These are phyloP conservation scores for Microctonus brassicae DNA, from an alignment of 2,888 invertebrate species.

Conservation along the genomic window DNA sequence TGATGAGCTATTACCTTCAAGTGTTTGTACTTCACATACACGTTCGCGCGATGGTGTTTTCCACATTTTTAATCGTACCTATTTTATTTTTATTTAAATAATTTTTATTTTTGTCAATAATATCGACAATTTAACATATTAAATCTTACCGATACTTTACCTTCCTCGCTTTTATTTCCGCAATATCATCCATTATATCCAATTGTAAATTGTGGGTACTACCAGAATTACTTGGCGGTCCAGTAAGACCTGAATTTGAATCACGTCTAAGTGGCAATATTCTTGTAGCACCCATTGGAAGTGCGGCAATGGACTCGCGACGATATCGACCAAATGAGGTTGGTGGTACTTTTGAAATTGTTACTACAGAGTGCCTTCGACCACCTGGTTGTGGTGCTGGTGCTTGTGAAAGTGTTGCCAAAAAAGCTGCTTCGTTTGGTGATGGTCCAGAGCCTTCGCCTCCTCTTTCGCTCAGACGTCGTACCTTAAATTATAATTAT, in stretches of 20 bases:
- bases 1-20: constrained; percentile 76
- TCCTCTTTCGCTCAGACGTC: constrained; percentile 84
- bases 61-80: constrained; percentile 87
- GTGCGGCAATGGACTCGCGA: constrained; percentile 86
- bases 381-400: constrained; percentile 82
- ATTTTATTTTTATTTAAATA: background rate
- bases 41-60: constrained; percentile 79
- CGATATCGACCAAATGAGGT: constrained; percentile 83
- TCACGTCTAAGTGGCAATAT: constrained; percentile 70
- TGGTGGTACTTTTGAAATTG: constrained; percentile 85
- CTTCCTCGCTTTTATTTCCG: constrained; percentile 78
- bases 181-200: constrained; percentile 91
- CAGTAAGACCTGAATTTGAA: constrained; percentile 71
- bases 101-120: background rate
- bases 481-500: constrained; percentile 72
- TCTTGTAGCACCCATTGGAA: constrained; percentile 73
- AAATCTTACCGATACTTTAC: constrained; percentile 51
- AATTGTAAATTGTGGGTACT: constrained; percentile 87
- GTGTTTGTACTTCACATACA: constrained; percentile 85
- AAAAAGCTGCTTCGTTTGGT: constrained; percentile 84
- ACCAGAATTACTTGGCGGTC: constrained; percentile 83
- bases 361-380: constrained; percentile 87
- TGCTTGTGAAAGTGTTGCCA: constrained; percentile 84
- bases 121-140: background rate
- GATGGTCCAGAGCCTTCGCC: constrained; percentile 82